Percentiles rank a stretch among this genome's conserved stretches.
Evolutionary conservation across 2,888 invertebrate species (phyloP).

Genomic region (Antheraea yamamai): DNA sequence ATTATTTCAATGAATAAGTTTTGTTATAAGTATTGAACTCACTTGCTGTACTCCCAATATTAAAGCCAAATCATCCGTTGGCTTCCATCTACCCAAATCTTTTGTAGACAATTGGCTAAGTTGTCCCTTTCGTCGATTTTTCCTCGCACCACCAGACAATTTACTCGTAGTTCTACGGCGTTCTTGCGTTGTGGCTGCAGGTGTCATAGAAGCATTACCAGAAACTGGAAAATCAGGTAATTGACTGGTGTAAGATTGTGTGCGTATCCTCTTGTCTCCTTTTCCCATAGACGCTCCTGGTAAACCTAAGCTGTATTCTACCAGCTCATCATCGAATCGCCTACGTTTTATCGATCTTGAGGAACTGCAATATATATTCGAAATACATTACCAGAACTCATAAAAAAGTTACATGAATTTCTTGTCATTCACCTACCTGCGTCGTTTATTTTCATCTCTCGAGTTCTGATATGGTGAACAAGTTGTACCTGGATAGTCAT

Average conservation of each 20-base stretch:
- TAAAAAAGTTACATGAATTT: neutral
- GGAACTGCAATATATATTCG: slow-evolving; percentile 85
- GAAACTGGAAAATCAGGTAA: slow-evolving; percentile 71
- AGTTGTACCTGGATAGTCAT: slow-evolving; percentile 64
- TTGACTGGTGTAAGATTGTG: slow-evolving; percentile 78
- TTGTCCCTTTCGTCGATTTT: slow-evolving; percentile 84
- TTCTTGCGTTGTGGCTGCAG: slow-evolving; percentile 51
- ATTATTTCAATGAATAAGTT: neutral
- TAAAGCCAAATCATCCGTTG: slow-evolving; percentile 96
- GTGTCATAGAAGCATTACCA: slow-evolving; percentile 47
- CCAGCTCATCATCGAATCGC: slow-evolving; percentile 98
- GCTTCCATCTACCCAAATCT: slow-evolving; percentile 97
- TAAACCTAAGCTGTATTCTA: slow-evolving; percentile 92
- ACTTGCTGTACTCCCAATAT: slow-evolving; percentile 96
- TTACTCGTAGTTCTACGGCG: slow-evolving; percentile 68
- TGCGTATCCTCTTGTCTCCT: slow-evolving; percentile 72
- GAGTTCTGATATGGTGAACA: slow-evolving; percentile 60
- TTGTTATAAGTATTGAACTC: slow-evolving; percentile 19
- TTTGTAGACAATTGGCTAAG: slow-evolving; percentile 88
- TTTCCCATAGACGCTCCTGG: slow-evolving; percentile 80
- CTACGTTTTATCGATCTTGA: slow-evolving; percentile 96
- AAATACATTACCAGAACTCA: neutral
- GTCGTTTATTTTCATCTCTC: slow-evolving; percentile 73
- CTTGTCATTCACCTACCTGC: slow-evolving; percentile 58
- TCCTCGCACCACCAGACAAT: slow-evolving; percentile 64